phyloP scores from a whole-genome alignment of 2,888 invertebrate genomes.

The Cantharis flavilabris region DNA sequence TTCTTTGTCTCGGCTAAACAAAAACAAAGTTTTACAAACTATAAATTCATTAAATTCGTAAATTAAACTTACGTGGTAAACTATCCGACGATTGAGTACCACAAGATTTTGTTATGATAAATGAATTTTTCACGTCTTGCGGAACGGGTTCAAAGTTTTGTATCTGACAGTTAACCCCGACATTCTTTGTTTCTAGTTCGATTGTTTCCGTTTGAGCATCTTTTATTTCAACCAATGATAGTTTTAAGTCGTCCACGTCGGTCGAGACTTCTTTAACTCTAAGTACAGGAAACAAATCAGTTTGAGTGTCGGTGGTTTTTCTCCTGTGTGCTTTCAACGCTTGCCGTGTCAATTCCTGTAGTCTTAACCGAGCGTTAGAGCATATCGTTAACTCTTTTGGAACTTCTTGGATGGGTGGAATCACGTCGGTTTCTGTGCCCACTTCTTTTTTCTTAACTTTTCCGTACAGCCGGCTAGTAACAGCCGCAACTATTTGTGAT shows the following conservation, averaged over 20 bases:
- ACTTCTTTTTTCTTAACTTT: slow-evolving; percentile 62
- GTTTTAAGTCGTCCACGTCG: slow-evolving; percentile 61
- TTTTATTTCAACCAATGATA: slow-evolving; percentile 52
- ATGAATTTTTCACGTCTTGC: slow-evolving; percentile 6
- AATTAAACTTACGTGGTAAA: neutral
- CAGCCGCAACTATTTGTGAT: slow-evolving; percentile 73
- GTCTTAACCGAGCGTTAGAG: slow-evolving; percentile 62
- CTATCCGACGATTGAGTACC: slow-evolving; percentile 26
- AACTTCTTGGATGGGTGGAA: slow-evolving; percentile 24
- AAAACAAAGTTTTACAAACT: neutral
- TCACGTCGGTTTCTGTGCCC: slow-evolving; percentile 48
- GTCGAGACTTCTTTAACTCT: slow-evolving; percentile 64
- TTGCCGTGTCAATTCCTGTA: slow-evolving; percentile 64
- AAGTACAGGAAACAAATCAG: slow-evolving; percentile 56
- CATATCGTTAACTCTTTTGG: slow-evolving; percentile 61
- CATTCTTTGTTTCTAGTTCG: slow-evolving; percentile 55
- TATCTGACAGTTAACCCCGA: slow-evolving; percentile 55
- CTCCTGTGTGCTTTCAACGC: slow-evolving; percentile 60
- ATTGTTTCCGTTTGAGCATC: slow-evolving; percentile 52
- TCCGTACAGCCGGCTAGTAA: slow-evolving; percentile 69
- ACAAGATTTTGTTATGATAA: slow-evolving; percentile 30
- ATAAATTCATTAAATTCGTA: neutral
- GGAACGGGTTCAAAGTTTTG: slow-evolving; percentile 24
- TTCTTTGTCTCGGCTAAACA: slow-evolving; percentile 33
- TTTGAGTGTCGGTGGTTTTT: slow-evolving; percentile 64